Conservation (phyloP, 92 coral and sea anemone species). For the Siderastrea radians region DNA sequence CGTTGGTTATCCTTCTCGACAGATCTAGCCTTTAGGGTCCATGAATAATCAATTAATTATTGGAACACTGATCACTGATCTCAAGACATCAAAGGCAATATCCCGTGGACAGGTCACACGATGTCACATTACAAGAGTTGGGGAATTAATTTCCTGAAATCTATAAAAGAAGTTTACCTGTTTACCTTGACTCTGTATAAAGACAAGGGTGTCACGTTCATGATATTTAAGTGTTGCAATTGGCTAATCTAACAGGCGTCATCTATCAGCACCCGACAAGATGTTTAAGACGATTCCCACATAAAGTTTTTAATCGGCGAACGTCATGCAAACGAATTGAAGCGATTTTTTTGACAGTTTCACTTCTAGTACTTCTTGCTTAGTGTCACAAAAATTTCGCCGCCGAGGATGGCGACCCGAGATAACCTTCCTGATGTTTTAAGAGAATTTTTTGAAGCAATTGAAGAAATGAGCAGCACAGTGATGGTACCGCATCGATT, state of each 20-base stretch:
- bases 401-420: slow-evolving; percentile 32
- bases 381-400: neutral
- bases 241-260: neutral
- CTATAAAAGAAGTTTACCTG: too few species aligned
- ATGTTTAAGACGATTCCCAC: slow-evolving; percentile 2
- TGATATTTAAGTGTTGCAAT: neutral
- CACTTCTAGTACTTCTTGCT: neutral
- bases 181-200: too few species aligned
- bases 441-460: slow-evolving; percentile 60
- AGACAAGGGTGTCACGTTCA: neutral
- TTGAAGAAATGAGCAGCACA: slow-evolving; percentile 61
- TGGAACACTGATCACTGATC: too few species aligned
- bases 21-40: too few species aligned
- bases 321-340: slow-evolving; percentile 9
- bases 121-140: too few species aligned
- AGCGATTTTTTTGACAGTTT: neutral
- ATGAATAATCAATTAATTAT: too few species aligned
- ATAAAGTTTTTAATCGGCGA: neutral
- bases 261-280: slow-evolving; percentile 5
- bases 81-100: too few species aligned
- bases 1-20: too few species aligned
- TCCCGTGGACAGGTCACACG: too few species aligned
- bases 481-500: slow-evolving; percentile 70
- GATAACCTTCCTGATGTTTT: slow-evolving; percentile 58
- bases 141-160: too few species aligned